Base-by-base conservation (phyloP, 2,113 vertebrate genomes). In the Misgurnus anguillicaudatus region DNA sequence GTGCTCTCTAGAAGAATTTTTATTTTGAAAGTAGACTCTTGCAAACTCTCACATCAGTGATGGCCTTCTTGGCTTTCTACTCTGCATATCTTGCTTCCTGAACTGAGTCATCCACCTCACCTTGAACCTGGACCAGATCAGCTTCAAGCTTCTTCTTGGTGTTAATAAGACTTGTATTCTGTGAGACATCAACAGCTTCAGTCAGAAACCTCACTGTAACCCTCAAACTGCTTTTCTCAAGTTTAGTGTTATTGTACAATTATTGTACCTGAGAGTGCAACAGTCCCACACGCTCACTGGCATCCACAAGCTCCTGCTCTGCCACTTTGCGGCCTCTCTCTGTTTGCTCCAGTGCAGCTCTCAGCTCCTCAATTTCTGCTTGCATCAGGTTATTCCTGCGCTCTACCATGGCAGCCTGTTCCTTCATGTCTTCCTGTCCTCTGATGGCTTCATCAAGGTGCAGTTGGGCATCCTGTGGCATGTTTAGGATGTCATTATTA, bases 401-500 rank as follows among this genome's bases (percentile, higher is more conserved):
- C 88, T 95, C 94, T 55, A 94, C 88, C 90, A 96, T 94, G 57
- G 93, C 94, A 65, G 94, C 88, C 81, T 96, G 93, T 53, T 96
- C 95, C 82, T 89, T 95, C 87, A 96, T 91, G 66, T 96, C 95
- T 3, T 95, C 95, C 9, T 95, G 93, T 70, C 90, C 79, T 85
- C 90, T 88, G 60, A 90, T 9, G 36, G 91, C 88, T 14, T 95
- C 92, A 4, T 95, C 94, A 77, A 96, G 89, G 77, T 95, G 94
- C 82, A 96, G 67, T 86, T 96, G 93, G 75, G 91, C 91, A 75
- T 95, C 95, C 95, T 95, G 60, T 21, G 89, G 86, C 1, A 38
- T 11, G 4, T 42, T 61, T 14, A 5, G 55, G 24, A 8, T 9
- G 5, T 36, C 36, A 53, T 51, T 14, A 51, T 9, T 31, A 1